Conservation (phyloP, 2,797 vertebrate genomes). For the Pempheris klunzingeri region DNA sequence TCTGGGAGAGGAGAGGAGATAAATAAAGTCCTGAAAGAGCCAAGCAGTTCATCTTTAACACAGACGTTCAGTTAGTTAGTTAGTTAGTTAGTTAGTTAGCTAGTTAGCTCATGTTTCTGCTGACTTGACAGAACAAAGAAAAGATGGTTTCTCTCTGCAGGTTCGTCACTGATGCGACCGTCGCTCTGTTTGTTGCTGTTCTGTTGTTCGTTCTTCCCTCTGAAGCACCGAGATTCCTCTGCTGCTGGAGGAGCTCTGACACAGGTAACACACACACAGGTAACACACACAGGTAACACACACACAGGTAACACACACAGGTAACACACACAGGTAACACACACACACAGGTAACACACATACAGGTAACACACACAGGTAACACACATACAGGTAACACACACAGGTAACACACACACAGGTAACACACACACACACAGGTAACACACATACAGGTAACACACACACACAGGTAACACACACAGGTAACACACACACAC, state of each 20-base stretch:
- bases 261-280: constrained; percentile 79
- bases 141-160: not conserved
- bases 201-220: constrained; percentile 93
- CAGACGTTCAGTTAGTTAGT: no score
- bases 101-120: no score
- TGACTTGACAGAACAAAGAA: not conserved
- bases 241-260: constrained; percentile 77
- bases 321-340: not conserved
- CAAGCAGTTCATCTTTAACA: no score
- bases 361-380: not conserved
- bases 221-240: constrained; percentile 84
- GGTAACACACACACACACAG: not conserved
- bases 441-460: constrained; percentile 79
- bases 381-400: not conserved
- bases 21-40: no score
- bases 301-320: constrained; percentile 77
- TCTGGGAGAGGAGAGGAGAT: no score
- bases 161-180: constrained; percentile 89
- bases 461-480: not conserved
- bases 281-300: not conserved
- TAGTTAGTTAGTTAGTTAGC: no score
- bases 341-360: constrained; percentile 80
- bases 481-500: not conserved
- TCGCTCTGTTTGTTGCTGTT: constrained; percentile 86
- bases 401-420: constrained; percentile 81